Percentiles rank a stretch among this genome's conserved stretches.
These are phyloP conservation scores for Ectemnius continuus DNA, from an alignment of 2,888 invertebrate species.

Conservation along the genomic window DNA sequence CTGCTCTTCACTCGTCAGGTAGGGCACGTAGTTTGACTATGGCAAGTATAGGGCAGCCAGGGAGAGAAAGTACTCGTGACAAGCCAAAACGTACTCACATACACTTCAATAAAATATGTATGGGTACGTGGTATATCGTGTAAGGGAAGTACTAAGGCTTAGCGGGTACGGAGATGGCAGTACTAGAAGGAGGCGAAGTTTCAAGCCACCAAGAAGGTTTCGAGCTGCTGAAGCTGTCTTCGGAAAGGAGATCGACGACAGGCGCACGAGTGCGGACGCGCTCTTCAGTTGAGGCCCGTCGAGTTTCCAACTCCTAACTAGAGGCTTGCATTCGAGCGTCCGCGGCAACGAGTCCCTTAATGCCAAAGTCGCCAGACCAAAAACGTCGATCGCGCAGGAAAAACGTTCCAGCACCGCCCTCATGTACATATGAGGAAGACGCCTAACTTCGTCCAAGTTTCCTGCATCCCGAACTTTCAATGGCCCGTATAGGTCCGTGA, in stretches of 20 bases:
- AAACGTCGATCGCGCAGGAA: constrained; percentile 47
- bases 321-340: constrained; percentile 48
- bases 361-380: constrained; percentile 48
- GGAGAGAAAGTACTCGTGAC: not conserved
- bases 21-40: constrained; percentile 13
- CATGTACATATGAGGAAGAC: not conserved
- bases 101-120: constrained; percentile 48
- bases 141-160: constrained; percentile 9
- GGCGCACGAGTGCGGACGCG: not conserved
- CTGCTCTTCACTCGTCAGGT: no score
- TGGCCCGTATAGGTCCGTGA: not conserved
- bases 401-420: constrained; percentile 28
- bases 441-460: not conserved
- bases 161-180: not conserved
- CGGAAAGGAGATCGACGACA: constrained; percentile 6
- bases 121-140: constrained; percentile 15
- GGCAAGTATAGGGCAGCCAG: not conserved
- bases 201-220: constrained; percentile 27
- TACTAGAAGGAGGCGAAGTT: constrained; percentile 32
- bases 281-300: not conserved
- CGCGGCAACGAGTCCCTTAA: constrained; percentile 47
- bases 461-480: not conserved
- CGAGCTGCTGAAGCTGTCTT: not conserved
- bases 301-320: constrained; percentile 57
- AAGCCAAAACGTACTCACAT: constrained; percentile 6